These are phyloP conservation scores for Allygus modestus DNA, from an alignment of 2,888 invertebrate species.

Conservation along the genomic window DNA sequence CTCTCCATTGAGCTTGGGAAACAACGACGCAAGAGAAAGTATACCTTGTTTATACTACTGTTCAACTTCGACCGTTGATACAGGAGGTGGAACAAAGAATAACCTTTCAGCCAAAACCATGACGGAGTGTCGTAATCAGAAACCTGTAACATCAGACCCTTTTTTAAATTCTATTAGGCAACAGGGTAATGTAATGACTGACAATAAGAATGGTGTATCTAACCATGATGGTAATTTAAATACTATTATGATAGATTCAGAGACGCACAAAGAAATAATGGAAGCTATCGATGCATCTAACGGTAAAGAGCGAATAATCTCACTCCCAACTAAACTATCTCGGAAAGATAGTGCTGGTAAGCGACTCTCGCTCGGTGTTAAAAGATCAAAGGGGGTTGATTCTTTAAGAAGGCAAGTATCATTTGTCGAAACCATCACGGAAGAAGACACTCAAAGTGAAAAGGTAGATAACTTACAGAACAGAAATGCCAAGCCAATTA, in stretches of 20 bases:
- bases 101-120: neutral
- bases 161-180: too few relatives aligned
- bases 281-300: neutral
- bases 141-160: too few relatives aligned
- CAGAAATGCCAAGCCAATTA: neutral
- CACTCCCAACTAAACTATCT: neutral
- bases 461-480: neutral
- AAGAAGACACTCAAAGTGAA: neutral
- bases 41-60: slow-evolving; percentile 6
- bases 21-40: neutral
- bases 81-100: neutral
- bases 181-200: too few relatives aligned
- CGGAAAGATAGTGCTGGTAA: neutral
- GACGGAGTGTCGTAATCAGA: neutral
- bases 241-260: neutral
- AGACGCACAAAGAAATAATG: neutral
- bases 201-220: too few relatives aligned
- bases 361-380: neutral
- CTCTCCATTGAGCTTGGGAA: neutral
- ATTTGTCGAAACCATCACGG: neutral
- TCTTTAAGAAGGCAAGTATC: neutral
- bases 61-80: neutral
- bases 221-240: neutral
- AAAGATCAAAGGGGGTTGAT: neutral
- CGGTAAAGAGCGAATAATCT: neutral